phyloP scores from a whole-genome alignment of 2,797 vertebrate species.

The Galago senegalensis region DNA sequence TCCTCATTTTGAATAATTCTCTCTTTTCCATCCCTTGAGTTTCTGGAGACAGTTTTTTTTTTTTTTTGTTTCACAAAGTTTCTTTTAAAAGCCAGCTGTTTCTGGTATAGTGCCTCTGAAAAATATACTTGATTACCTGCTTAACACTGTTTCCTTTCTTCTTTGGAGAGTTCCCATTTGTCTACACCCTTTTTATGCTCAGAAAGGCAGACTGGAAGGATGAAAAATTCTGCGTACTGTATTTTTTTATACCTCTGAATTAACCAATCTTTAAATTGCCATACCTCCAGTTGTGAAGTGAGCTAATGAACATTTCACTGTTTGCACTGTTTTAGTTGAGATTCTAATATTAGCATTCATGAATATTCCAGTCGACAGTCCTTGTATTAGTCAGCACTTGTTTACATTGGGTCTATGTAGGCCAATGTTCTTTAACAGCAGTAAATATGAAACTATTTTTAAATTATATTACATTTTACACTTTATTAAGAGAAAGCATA shows the following conservation, averaged over 20 bases:
- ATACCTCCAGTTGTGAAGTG: neutral
- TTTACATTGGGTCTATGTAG: neutral
- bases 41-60: slow-evolving; percentile 48
- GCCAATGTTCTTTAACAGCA: neutral
- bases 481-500: slow-evolving; percentile 3
- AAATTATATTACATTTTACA: slow-evolving; percentile 5
- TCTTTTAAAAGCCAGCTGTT: slow-evolving; percentile 11
- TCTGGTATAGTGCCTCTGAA: neutral
- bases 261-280: neutral
- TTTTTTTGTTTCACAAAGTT: slow-evolving; percentile 58
- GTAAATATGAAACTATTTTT: neutral
- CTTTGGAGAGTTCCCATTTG: neutral
- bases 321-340: neutral
- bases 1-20: slow-evolving; percentile 74
- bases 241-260: neutral
- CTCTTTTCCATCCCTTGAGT: slow-evolving; percentile 20
- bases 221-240: neutral
- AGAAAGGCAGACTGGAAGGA: neutral
- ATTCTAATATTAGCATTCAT: neutral
- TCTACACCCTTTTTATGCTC: neutral
- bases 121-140: neutral
- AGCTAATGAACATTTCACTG: neutral
- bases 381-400: neutral
- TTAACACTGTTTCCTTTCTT: neutral
- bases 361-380: neutral